Evolutionary conservation across 2,888 invertebrate genomes (phyloP), one percentile per base, ranked within the genome.

Genomic region (Aphidoletes aphidimyza): DNA sequence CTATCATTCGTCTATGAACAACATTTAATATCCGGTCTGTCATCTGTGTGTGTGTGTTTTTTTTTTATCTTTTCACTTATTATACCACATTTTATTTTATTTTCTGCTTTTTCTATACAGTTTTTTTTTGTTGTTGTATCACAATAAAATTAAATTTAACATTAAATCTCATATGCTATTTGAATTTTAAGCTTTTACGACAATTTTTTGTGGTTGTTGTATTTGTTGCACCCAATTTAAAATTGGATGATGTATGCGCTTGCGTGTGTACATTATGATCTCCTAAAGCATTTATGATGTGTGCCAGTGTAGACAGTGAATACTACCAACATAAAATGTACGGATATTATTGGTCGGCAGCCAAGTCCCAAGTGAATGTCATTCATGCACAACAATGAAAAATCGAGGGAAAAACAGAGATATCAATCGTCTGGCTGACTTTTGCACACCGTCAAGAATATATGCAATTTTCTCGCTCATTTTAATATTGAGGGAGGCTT

Each of bases 1-100:
- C 26, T 26, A 2, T 26, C 3, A 2, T 54, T 22, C 2, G 3
- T 54, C 22, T 5, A 22, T n/a, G 2, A 30, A 69, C 26, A 69
- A 30, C 34, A 69, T 69, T 69, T 69, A 69, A 69, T 69, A 69
- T 69, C 69, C 69, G 69, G 69, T 14, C 69, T 69, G 11, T 69
- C 26, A 69, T 30, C 30, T n/a, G n/a, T n/a, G n/a, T n/a, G n/a
- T n/a, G n/a, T n/a, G n/a, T n/a, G n/a, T 30, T 34, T 69, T 0
- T 69, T n/a, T n/a, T 69, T 69, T 11, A 30, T 69, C 11, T 30
- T 30, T 30, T 69, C 69, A 69, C 17, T 69, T 30, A 30, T 69
- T 30, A 30, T 69, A 69, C 34, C 69, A 34, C 69, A 30, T 69
- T 69, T 69, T n/a, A 54, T 54, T 69, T 69, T 11, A 14, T 69